A percentile compares a stretch with the other conserved stretches of the same genome.
Evolutionary conservation across 2,888 invertebrate genomes (phyloP).

Genomic region (Blastobasis adustella): DNA sequence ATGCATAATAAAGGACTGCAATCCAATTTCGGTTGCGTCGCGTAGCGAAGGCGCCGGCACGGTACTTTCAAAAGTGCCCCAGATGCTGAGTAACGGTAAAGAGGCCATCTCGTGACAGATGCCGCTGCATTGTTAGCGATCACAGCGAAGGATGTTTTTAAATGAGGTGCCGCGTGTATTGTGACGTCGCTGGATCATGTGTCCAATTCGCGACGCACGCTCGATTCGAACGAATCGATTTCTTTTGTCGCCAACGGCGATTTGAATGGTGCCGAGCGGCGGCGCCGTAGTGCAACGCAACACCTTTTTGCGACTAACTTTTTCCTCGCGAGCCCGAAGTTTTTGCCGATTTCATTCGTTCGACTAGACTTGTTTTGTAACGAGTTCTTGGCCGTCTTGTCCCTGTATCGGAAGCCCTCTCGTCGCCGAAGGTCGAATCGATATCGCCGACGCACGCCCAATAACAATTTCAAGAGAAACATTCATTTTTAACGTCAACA

Average conservation of each 20-base stretch:
- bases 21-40: constrained; percentile 45
- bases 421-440: constrained; percentile 6
- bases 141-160: constrained; percentile 19
- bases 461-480: constrained; percentile 11
- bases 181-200: background rate
- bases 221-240: background rate
- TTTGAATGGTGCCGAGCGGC: background rate
- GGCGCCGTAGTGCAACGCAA: background rate
- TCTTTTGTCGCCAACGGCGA: background rate
- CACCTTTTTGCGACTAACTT: background rate
- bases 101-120: constrained; percentile 60
- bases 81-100: constrained; percentile 67
- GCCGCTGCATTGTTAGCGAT: constrained; percentile 37
- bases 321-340: background rate
- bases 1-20: constrained; percentile 49
- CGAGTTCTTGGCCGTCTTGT: background rate
- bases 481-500: constrained; percentile 9
- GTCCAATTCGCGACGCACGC: background rate
- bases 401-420: constrained; percentile 4
- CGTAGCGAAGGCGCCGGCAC: constrained; percentile 24
- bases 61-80: constrained; percentile 72
- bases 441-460: constrained; percentile 5
- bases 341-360: background rate
- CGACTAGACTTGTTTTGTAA: background rate
- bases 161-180: constrained; percentile 2